These are phyloP conservation scores for Leuciscus idus DNA, from an alignment of 2,113 vertebrate genomes.

Conservation along the genomic window DNA sequence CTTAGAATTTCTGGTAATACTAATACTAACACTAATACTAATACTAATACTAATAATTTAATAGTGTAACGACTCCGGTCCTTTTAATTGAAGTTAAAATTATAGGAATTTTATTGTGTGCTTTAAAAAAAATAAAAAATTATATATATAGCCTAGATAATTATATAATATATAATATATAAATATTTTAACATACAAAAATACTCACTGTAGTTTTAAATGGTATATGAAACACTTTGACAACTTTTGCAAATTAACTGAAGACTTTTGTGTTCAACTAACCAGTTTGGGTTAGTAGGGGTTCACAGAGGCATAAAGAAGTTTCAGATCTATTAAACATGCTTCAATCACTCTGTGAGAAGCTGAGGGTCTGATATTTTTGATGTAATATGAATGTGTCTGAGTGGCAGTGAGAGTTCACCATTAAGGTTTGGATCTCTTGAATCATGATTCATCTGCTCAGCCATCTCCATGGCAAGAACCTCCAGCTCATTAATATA, in stretches of 20 bases:
- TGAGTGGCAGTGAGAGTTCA: not conserved
- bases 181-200: not conserved
- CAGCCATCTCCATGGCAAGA: not conserved
- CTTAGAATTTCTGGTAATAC: no score
- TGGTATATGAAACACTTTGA: not conserved
- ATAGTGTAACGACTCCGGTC: no score
- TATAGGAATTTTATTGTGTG: no score
- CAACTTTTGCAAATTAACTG: not conserved
- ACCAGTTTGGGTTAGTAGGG: not conserved
- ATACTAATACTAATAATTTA: no score
- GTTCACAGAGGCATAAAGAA: not conserved
- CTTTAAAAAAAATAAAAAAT: no score
- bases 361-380: not conserved
- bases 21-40: no score
- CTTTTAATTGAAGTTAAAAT: no score
- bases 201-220: not conserved
- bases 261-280: not conserved
- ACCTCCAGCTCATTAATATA: conserved; percentile 16
- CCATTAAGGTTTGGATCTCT: conserved; percentile 11
- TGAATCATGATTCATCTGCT: not conserved
- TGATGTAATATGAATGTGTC: conserved; percentile 14
- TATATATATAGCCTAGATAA: no score
- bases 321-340: conserved; percentile 28
- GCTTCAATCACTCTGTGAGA: conserved; percentile 6
- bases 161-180: no score